Conservation (phyloP, 2,888 invertebrate genomes). For the Drosophila vallismaia region DNA sequence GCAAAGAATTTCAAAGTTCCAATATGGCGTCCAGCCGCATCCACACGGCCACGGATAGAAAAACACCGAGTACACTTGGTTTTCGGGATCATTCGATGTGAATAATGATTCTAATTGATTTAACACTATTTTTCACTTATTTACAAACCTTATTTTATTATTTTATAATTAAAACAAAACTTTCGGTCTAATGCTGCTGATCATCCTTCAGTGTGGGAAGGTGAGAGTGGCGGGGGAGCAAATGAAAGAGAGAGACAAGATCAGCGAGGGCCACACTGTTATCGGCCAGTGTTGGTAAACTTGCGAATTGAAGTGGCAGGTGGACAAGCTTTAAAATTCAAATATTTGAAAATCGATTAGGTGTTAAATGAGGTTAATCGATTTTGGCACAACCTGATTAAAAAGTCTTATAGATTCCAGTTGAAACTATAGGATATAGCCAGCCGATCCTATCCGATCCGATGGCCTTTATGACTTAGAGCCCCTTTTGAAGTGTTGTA, state of each 20-base stretch:
- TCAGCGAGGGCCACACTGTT: neutral
- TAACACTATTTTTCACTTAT: neutral
- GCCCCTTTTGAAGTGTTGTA: no score
- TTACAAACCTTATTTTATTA: neutral
- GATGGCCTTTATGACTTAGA: no score
- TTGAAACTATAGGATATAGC: no score
- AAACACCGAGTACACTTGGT: no score
- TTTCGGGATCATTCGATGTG: neutral
- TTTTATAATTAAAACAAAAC: neutral
- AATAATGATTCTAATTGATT: neutral
- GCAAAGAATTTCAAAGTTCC: neutral
- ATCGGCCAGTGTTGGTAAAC: neutral
- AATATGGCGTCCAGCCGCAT: no score
- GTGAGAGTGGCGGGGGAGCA: neutral
- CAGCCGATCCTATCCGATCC: no score
- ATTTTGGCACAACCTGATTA: neutral
- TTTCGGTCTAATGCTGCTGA: neutral
- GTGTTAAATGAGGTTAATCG: neutral
- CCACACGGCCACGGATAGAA: no score
- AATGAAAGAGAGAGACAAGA: neutral
- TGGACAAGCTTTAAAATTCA: neutral
- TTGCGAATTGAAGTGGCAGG: neutral
- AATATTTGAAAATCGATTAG: neutral
- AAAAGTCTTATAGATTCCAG: no score
- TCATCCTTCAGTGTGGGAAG: neutral